Evolutionary conservation across 2,797 vertebrate genomes (phyloP).

Genomic region (Dermochelys coriacea): DNA sequence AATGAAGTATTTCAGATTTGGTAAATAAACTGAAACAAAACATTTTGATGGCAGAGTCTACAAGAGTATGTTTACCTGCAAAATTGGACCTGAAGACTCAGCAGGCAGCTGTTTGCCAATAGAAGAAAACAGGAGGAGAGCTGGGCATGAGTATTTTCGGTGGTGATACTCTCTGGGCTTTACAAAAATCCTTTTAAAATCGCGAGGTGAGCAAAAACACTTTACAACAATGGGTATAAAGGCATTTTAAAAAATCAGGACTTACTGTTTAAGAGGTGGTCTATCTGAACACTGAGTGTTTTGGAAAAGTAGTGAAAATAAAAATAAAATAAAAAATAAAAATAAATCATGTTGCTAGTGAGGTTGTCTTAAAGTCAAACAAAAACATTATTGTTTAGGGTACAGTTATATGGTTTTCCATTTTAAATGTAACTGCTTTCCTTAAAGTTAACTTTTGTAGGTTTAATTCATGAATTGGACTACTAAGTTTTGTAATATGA

Average conservation of each 20-base stretch:
- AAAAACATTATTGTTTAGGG: neutral
- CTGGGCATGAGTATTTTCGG: neutral
- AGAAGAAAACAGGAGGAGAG: neutral
- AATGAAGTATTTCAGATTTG: too few relatives aligned
- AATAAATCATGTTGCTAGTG: neutral
- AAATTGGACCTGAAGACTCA: neutral
- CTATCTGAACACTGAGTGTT: neutral
- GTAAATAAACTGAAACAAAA: too few relatives aligned
- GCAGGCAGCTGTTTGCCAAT: neutral
- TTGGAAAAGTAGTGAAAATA: neutral
- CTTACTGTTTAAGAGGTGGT: too few relatives aligned
- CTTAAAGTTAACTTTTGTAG: neutral
- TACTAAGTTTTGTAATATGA: neutral
- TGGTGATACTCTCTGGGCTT: neutral
- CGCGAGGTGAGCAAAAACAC: too few relatives aligned
- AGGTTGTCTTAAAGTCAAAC: neutral
- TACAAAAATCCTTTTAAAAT: neutral
- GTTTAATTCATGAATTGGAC: neutral
- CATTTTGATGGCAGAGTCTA: neutral
- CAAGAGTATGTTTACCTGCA: neutral
- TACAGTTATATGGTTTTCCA: neutral
- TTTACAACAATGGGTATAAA: too few relatives aligned
- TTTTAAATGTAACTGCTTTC: neutral
- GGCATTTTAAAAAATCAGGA: too few relatives aligned
- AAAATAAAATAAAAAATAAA: neutral